Evolutionary conservation across 2,113 vertebrate species (phyloP), one percentile per base, ranked within the genome.

Genomic region (Chaetodon trifascialis): DNA sequence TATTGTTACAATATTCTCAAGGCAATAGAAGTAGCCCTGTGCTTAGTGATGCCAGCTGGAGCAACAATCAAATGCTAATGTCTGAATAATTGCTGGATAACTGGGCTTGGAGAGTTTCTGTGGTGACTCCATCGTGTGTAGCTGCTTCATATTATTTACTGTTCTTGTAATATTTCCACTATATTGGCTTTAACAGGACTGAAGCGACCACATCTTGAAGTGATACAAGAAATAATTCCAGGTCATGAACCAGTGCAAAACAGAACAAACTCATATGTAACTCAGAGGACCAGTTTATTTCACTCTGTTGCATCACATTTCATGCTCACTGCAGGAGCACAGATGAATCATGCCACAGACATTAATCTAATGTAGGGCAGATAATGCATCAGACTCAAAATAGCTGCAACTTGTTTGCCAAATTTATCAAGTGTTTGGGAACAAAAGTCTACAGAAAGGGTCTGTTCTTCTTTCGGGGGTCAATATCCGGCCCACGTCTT

Each of bases 401-500:
- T 88, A 91, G 87, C 82, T 36, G 47, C 1, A 46, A 52, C 77
- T 80, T 78, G 73, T 86, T 88, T 82, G 74, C 67, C 66, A 82
- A 84, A 89, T 76, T 11, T 21, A 89, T 88, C 73, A 82, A 86
- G 73, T 80, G 36, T 25, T 64, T 40, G 59, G 65, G 65, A 85
- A 88, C 85, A 85, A 81, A 91, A 80, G 85, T 87, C 52, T n/a
- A 64, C 70, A 73, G 77, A 87, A 88, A 81, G 58, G 73, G 34
- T 73, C 76, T 83, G 79, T 75, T 86, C 65, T 83, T 81, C n/a
- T 77, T 14, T 82, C 86, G 70, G 89, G 76, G 90, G 92, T 92
- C 91, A 94, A 94, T 94, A 90, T 95, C 95, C 95, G 93, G 87
- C 86, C 36, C 11, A 0, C 4, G 82, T 70, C 72, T 89, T 93